phyloP scores from a whole-genome alignment of 2,113 vertebrate species.

The Cheirogaleus medius region DNA sequence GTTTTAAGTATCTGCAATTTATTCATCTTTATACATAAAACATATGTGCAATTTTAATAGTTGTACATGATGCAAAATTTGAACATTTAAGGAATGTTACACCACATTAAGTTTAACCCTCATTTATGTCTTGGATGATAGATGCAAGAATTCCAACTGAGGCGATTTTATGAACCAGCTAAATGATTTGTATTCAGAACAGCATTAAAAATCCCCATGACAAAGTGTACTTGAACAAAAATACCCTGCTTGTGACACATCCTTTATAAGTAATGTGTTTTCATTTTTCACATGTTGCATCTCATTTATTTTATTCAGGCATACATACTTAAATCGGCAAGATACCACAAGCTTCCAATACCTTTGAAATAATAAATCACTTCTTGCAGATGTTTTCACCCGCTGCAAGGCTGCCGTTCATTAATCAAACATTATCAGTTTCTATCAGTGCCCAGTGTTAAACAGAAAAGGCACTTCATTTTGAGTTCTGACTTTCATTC shows the following conservation, averaged over 20 bases:
- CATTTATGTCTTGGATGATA: constrained; percentile 87
- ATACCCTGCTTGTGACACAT: constrained; percentile 87
- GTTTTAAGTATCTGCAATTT: constrained; percentile 49
- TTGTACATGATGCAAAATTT: constrained; percentile 74
- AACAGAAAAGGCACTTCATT: constrained; percentile 84
- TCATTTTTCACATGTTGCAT: constrained; percentile 92
- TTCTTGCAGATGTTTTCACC: constrained; percentile 88
- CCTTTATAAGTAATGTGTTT: constrained; percentile 88
- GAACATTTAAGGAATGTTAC: constrained; percentile 84
- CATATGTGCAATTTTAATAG: constrained; percentile 67
- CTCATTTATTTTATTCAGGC: constrained; percentile 91
- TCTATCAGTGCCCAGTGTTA: constrained; percentile 85
- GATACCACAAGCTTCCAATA: constrained; percentile 85
- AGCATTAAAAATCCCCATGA: constrained; percentile 87
- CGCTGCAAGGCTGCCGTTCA: constrained; percentile 85
- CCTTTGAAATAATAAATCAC: constrained; percentile 92
- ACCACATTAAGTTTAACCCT: constrained; percentile 89
- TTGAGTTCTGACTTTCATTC: constrained; percentile 86
- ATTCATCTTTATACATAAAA: constrained; percentile 73
- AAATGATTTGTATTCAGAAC: constrained; percentile 89
- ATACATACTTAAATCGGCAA: constrained; percentile 86
- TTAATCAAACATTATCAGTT: constrained; percentile 93
- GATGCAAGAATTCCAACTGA: constrained; percentile 87
- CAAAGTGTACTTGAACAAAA: constrained; percentile 90
- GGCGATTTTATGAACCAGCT: constrained; percentile 88